Conservation (phyloP, 2,888 invertebrate species). For the Carcina quercana region DNA sequence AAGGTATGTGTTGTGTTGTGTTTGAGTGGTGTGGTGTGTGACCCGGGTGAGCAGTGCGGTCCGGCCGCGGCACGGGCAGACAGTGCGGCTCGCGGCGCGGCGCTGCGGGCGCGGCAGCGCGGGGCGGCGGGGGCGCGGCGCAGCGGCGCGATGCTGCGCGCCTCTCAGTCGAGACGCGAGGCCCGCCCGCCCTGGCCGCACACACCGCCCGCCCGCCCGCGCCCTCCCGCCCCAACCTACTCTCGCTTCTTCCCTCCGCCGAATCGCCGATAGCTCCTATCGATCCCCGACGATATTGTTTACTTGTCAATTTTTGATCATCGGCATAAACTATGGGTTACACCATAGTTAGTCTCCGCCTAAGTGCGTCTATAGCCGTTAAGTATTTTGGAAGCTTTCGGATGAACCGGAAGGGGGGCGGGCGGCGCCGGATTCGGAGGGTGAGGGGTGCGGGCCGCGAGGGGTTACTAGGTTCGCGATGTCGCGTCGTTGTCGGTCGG, state of each 20-base stretch:
- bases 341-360: slow-evolving; percentile 34
- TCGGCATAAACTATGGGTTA: too few species aligned
- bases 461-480: slow-evolving; percentile 74
- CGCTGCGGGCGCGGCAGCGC: slow-evolving; percentile 55
- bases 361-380: slow-evolving; percentile 54
- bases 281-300: slow-evolving; percentile 29
- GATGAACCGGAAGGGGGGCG: slow-evolving; percentile 59
- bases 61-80: slow-evolving; percentile 30
- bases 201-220: slow-evolving; percentile 38
- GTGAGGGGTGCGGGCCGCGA: slow-evolving; percentile 47
- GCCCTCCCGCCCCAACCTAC: slow-evolving; percentile 55
- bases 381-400: slow-evolving; percentile 68
- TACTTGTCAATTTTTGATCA: slow-evolving; percentile 23
- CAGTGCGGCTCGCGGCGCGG: slow-evolving; percentile 31
- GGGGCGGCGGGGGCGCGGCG: slow-evolving; percentile 54
- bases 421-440: slow-evolving; percentile 32
- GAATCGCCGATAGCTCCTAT: slow-evolving; percentile 38
- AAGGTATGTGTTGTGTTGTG: too few species aligned
- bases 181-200: slow-evolving; percentile 74
- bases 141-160: slow-evolving; percentile 78
- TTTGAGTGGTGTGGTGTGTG: not conserved
- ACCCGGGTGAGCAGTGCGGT: not conserved
- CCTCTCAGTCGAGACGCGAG: slow-evolving; percentile 79
- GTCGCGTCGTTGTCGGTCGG: slow-evolving; percentile 71
- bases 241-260: slow-evolving; percentile 37